Conservation (phyloP, 2,888 invertebrate genomes). For the Trissolcus brochymenae region DNA sequence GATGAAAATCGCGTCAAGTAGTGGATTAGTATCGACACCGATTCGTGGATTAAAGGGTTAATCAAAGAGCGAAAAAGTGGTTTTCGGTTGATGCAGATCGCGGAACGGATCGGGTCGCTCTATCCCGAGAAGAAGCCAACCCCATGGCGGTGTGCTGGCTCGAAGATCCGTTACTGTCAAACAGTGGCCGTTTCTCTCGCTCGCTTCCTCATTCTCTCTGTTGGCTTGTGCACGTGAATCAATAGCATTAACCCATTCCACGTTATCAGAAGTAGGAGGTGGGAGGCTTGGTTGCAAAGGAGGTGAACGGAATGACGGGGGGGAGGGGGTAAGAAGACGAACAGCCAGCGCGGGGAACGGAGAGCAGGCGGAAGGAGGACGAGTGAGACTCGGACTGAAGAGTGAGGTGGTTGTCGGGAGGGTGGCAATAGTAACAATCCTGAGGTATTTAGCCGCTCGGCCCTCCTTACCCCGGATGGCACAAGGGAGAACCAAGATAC, state of each 20-base stretch:
- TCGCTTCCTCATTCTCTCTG: slow-evolving; percentile 28
- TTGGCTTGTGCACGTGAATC: slow-evolving; percentile 74
- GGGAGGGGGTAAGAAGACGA: slow-evolving; percentile 36
- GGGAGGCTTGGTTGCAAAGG: slow-evolving; percentile 59
- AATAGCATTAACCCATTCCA: slow-evolving; percentile 77
- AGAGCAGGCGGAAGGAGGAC: slow-evolving; percentile 56
- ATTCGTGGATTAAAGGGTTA: slow-evolving; percentile 49
- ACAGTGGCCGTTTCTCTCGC: slow-evolving; percentile 69
- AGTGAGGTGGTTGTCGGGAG: slow-evolving; percentile 61
- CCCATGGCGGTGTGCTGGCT: slow-evolving; percentile 49
- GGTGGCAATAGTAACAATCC: slow-evolving; percentile 76
- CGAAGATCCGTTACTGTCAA: slow-evolving; percentile 75
- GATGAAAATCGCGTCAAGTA: slow-evolving; percentile 25
- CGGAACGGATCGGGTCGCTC: slow-evolving; percentile 50
- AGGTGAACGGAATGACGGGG: slow-evolving; percentile 59
- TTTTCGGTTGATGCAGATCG: slow-evolving; percentile 48
- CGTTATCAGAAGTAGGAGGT: slow-evolving; percentile 71
- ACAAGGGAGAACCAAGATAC: slow-evolving; percentile 73
- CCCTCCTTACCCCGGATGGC: slow-evolving; percentile 63
- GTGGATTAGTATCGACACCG: slow-evolving; percentile 50
- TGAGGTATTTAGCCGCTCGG: slow-evolving; percentile 75
- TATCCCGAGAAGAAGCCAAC: slow-evolving; percentile 41
- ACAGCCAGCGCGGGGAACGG: slow-evolving; percentile 31
- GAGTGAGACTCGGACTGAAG: slow-evolving; percentile 59
- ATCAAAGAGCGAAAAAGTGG: slow-evolving; percentile 36